These are phyloP conservation scores for Pachycephala philippinensis DNA, from an alignment of 2,113 vertebrate genomes.

Conservation along the genomic window DNA sequence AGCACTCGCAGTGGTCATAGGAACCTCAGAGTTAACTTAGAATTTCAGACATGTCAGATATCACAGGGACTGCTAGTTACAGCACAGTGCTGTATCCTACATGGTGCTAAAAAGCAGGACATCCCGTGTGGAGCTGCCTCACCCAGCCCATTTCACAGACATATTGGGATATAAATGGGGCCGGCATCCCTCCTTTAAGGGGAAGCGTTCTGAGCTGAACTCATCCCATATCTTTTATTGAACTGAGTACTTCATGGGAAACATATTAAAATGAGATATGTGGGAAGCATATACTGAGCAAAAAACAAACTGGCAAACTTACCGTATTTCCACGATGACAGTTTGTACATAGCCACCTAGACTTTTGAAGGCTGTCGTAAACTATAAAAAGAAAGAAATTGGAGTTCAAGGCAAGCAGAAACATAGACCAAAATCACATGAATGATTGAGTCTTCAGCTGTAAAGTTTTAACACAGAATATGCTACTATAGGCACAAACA, in stretches of 20 bases:
- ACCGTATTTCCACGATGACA: conserved; percentile 38
- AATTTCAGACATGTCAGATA: not conserved
- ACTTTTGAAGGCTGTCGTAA: rapidly evolving
- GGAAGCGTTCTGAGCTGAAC: not conserved
- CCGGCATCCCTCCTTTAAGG: not conserved
- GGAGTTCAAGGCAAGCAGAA: not conserved
- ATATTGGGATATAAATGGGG: not conserved
- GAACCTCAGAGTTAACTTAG: not conserved
- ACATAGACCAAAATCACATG: not conserved
- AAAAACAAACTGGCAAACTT: conserved; percentile 3
- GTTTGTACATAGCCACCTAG: rapidly evolving
- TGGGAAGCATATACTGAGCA: not conserved
- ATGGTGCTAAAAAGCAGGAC: not conserved
- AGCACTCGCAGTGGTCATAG: not conserved
- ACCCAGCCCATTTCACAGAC: not conserved
- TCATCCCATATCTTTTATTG: not conserved
- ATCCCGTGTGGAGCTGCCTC: not conserved
- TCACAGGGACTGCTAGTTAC: not conserved
- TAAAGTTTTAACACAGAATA: not conserved
- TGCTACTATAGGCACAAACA: not conserved
- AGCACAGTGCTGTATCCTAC: not conserved
- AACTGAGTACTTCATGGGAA: not conserved
- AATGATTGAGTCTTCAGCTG: not conserved
- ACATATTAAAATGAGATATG: not conserved
- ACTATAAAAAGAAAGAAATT: conserved; percentile 55